These are phyloP conservation scores for Eremophila alpestris DNA, from an alignment of 2,797 vertebrate species.

Conservation along the genomic window DNA sequence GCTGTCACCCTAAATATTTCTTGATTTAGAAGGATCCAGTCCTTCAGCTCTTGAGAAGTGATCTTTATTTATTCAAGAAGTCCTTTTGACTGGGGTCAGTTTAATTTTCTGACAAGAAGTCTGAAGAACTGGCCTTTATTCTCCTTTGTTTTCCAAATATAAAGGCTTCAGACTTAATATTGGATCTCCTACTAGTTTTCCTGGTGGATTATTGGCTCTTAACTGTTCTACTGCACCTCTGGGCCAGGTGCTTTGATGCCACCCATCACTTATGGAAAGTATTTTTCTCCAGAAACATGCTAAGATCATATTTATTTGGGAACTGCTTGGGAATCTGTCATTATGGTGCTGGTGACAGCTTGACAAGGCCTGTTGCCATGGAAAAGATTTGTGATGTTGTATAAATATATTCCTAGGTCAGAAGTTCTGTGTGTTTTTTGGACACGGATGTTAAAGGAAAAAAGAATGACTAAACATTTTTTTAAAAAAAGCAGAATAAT, in stretches of 20 bases:
- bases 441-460: slow-evolving; percentile 66
- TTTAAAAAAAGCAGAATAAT: slow-evolving; percentile 60
- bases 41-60: not conserved
- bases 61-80: not conserved
- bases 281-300: slow-evolving; percentile 53
- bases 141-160: not conserved
- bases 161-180: not conserved
- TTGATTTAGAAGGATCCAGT: not conserved
- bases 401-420: slow-evolving; percentile 78
- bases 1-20: not conserved
- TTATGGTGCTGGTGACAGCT: slow-evolving; percentile 71
- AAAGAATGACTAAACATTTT: slow-evolving; percentile 66
- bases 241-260: not conserved
- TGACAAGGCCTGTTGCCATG: slow-evolving; percentile 77
- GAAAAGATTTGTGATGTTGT: slow-evolving; percentile 76
- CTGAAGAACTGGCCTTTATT: not conserved
- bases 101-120: not conserved
- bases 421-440: slow-evolving; percentile 75
- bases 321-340: slow-evolving; percentile 69
- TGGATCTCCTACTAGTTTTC: not conserved
- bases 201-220: not conserved
- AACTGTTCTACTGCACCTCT: not conserved
- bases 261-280: not conserved
- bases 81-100: not conserved
- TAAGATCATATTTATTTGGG: slow-evolving; percentile 73